Conservation (phyloP, 2,888 invertebrate genomes). For the Druceiella hillmani region DNA sequence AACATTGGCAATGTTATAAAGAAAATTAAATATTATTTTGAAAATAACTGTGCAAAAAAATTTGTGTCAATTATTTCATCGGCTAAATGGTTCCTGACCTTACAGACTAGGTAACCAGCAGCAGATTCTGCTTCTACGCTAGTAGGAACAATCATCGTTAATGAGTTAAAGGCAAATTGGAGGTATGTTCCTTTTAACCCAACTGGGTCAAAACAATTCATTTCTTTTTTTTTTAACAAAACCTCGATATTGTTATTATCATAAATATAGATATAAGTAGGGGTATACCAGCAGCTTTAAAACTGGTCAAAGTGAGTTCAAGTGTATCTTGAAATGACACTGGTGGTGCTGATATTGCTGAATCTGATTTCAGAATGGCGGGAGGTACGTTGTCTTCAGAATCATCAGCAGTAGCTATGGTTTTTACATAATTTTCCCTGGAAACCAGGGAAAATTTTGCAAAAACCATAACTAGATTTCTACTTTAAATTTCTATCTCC, state of each 20-base stretch:
- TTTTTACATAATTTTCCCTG: neutral
- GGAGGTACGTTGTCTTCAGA: neutral
- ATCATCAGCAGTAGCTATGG: neutral
- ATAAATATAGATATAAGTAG: no score
- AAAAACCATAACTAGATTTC: no score
- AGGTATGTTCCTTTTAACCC: slow-evolving; percentile 1
- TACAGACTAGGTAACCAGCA: neutral
- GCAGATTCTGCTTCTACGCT: slow-evolving; percentile 1
- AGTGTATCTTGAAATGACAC: no score
- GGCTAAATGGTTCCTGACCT: neutral
- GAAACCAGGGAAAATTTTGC: no score
- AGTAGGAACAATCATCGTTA: no score
- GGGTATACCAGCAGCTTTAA: no score
- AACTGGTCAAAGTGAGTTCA: no score
- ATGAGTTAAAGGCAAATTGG: neutral
- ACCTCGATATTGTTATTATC: neutral
- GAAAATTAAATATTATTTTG: no score
- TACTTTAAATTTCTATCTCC: no score
- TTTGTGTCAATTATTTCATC: neutral
- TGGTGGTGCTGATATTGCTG: neutral
- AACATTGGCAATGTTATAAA: no score
- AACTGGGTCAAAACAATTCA: neutral
- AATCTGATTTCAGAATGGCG: neutral
- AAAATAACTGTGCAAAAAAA: no score
- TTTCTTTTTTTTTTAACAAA: neutral